Base-by-base conservation (phyloP, 2,113 vertebrate genomes). In the Thalassoma bifasciatum region DNA sequence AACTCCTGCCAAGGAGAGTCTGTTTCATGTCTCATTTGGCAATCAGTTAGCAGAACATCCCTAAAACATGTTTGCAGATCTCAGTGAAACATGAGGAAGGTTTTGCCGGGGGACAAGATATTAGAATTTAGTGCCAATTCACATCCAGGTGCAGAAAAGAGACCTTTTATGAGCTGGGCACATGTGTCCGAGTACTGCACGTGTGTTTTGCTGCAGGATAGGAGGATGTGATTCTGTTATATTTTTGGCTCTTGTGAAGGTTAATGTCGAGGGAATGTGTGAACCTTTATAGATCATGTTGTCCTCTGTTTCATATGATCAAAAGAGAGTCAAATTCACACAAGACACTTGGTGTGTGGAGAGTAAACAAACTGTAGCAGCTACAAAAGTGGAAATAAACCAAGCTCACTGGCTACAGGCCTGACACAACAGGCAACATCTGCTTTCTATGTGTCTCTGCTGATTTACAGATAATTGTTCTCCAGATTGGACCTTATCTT, bases 361-460 rank as follows among this genome's bases (percentile, higher is more conserved):
- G 80, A 61, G 53, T 17, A 49, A 71, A 79, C 57, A 79, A 71
- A 72, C 21, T 61, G 22, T 46, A 26, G 42, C 47, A 6, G 34
- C 58, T 37, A 66, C 38, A 57, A 51, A 65, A 62, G 42, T 47
- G 50, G 56, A 75, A 73, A 82, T 36, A 66, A 70, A 79, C 11
- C 12, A 50, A 51, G 40, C 23, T 37, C 30, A 59, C 11, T 71
- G 60, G 54, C 46, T 47, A 22, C 12, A 6, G 52, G 36, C 73
- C 83, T 0, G 49, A 40, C 58, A 56, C 72, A 71, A 82, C 65
- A 72, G 54, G 10, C 58, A 16, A 54, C 84, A 86, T 81, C 86
- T 87, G 77, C 51, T 81, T 76, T 75, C 44, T 76, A 4, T 73
- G 69, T 75, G 14, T 46, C 53, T 64, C 10, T 8, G 19, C 63